Conservation (phyloP, 2,797 vertebrate species). For the Gymnopithys bicolor region DNA sequence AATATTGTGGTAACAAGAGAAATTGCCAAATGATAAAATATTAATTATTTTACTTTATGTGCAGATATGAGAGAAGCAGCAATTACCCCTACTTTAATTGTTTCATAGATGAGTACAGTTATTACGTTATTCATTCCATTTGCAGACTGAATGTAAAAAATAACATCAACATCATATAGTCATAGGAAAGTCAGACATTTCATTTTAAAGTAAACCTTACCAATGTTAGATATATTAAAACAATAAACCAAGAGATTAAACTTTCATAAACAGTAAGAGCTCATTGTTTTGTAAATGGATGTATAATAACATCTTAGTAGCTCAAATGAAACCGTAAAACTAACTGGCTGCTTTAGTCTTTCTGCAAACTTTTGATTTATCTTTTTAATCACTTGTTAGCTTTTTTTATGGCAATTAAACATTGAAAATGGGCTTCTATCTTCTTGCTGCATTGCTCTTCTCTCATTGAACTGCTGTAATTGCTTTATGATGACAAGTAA, state of each 20-base stretch:
- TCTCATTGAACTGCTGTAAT: conserved; percentile 71
- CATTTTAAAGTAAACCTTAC: conserved; percentile 81
- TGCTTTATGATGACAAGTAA: conserved; percentile 68
- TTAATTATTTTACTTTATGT: conserved; percentile 78
- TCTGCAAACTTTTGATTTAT: conserved; percentile 82
- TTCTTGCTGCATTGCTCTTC: conserved; percentile 57
- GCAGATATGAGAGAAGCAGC: conserved; percentile 72
- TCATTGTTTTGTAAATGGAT: conserved; percentile 83
- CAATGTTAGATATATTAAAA: conserved; percentile 82
- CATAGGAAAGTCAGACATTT: conserved; percentile 56
- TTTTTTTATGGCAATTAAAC: conserved; percentile 77
- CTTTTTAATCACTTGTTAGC: conserved; percentile 80
- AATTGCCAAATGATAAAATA: conserved; percentile 79
- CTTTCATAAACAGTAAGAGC: conserved; percentile 83
- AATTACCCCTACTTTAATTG: conserved; percentile 80
- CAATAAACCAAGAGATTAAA: conserved; percentile 85
- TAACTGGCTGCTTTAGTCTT: conserved; percentile 70
- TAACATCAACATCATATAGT: conserved; percentile 73
- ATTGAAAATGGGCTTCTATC: conserved; percentile 60
- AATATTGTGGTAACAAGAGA: conserved; percentile 69
- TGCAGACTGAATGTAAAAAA: conserved; percentile 69
- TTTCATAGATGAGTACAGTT: conserved; percentile 78
- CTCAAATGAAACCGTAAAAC: conserved; percentile 79
- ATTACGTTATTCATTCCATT: conserved; percentile 77
- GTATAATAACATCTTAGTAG: conserved; percentile 76